Evolutionary conservation across 2,113 vertebrate genomes (phyloP), one percentile per base, ranked within the genome.

Genomic region (Alexandromys fortis): DNA sequence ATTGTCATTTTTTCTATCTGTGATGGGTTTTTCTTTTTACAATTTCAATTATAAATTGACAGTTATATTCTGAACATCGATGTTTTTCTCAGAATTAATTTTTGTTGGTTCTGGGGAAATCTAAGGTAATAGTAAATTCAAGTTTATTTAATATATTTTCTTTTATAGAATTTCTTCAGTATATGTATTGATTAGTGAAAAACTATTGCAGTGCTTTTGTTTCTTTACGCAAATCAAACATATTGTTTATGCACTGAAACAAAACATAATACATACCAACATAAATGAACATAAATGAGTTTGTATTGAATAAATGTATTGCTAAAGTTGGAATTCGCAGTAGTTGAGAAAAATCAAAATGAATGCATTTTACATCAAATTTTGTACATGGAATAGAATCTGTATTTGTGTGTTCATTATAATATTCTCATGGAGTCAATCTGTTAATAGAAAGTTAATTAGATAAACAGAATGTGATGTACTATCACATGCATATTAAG

Each of bases 11-110:
- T 75, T 42, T 26, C 26, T 86, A 10, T 76, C 79, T 65, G 8
- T 91, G n/a, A 42, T 21, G 42, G 75, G 30, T 42, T 45, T 79
- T 38, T 58, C 73, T 72, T 72, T 86, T 91, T 7, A 45, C 67
- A 24, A 91, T 78, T 17, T 6, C 33, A 90, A 42, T 91, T 89
- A 83, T 45, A 77, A 88, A 8, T 65, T 93, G 19, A 19, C 22
- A 78, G 22, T 52, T 70, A 8, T 24, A 67, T 91, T 89, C 7
- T 72, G 38, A 61, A 93, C 49, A 91, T 14, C 7, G 65, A 7
- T 65, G 8, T 77, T 94, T 95, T 82, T 38, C 70, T 93, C 63
- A 67, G 1, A 83, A 89, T 14, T 89, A 96, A 86, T 75, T 97
- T 92, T 89, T 45, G n/a, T 92, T 95, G 30, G 70, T 86, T 79